Evolutionary conservation across 2,113 vertebrate genomes (phyloP).

Genomic region (Rutilus rutilus): DNA sequence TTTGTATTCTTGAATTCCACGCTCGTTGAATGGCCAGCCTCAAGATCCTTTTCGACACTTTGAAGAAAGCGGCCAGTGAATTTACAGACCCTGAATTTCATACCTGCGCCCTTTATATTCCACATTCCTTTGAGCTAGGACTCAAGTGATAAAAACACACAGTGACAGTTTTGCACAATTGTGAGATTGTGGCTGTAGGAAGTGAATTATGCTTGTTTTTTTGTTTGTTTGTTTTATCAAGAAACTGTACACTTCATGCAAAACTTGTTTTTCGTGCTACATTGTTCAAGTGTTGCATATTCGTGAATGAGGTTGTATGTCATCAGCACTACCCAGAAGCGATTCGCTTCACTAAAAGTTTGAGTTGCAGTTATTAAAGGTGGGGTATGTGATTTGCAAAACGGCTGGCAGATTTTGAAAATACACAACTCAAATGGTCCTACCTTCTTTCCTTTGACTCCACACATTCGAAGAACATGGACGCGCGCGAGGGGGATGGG

Average conservation of each 20-base stretch:
- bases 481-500: no score
- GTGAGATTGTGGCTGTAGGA: constrained; percentile 4
- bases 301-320: no score
- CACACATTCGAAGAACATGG: no score
- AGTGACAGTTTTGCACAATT: constrained; percentile 28
- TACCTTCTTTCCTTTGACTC: no score
- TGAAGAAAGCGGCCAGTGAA: constrained; percentile 16
- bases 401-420: no score
- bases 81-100: constrained; percentile 6
- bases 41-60: constrained; percentile 6
- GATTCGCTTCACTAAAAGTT: background rate
- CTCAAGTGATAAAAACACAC: constrained; percentile 3
- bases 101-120: background rate
- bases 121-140: background rate
- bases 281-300: background rate
- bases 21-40: constrained; percentile 5
- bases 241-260: background rate
- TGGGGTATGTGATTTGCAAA: no score
- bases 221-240: background rate
- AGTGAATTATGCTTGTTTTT: background rate
- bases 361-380: background rate
- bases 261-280: background rate
- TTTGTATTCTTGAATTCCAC: constrained; percentile 14
- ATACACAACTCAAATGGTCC: no score
- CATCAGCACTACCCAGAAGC: no score